A percentile compares a stretch with the other conserved stretches of the same genome.
Evolutionary conservation across 2,888 invertebrate species (phyloP).

Genomic region (Metacarcinus magister): DNA sequence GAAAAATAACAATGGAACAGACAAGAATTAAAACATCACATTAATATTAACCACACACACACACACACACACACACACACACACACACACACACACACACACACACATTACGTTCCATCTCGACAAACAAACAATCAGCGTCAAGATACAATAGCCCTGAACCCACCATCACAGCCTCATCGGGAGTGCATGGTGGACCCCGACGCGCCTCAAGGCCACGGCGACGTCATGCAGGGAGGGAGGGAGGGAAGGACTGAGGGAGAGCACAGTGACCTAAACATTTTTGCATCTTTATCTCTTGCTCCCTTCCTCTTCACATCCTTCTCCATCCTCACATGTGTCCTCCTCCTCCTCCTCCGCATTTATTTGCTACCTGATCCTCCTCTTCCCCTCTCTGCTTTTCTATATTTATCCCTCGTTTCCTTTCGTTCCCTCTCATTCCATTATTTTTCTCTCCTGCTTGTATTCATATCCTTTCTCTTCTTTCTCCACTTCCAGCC

Average conservation of each 20-base stretch:
- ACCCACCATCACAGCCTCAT: too few relatives aligned
- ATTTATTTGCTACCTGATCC: too few relatives aligned
- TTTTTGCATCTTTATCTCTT: neutral
- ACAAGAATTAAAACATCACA: too few relatives aligned
- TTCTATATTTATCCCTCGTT: too few relatives aligned
- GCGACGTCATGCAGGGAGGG: neutral
- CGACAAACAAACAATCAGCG: too few relatives aligned
- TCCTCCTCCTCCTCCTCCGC: neutral
- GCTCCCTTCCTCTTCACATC: neutral
- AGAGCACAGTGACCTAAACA: neutral
- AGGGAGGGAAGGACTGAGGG: neutral
- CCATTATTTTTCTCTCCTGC: neutral
- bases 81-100: slow-evolving; percentile 26
- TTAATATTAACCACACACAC: too few relatives aligned
- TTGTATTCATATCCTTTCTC: neutral
- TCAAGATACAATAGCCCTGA: too few relatives aligned
- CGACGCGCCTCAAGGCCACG: neutral
- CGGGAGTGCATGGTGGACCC: neutral
- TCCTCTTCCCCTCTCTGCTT: neutral
- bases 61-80: neutral
- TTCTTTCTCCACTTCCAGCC: neutral
- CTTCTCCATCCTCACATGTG: neutral
- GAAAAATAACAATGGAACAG: too few relatives aligned
- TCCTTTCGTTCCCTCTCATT: neutral
- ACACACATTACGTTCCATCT: neutral